A percentile compares a stretch with the other conserved stretches of the same genome.
These are phyloP conservation scores for Noctua comes DNA, from an alignment of 2,888 invertebrate genomes.

Conservation along the genomic window DNA sequence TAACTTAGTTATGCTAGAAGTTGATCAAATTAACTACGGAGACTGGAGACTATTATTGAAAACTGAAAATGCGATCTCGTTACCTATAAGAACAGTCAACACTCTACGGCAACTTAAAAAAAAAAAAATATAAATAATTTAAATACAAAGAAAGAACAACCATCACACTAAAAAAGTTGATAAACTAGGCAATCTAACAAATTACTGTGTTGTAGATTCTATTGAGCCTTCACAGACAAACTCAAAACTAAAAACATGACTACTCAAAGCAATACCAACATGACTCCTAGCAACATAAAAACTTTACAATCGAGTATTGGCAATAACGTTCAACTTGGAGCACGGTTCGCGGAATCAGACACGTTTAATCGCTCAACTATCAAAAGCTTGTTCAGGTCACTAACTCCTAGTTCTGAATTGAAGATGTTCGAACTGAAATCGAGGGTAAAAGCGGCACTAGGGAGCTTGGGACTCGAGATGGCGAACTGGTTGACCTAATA, in stretches of 20 bases:
- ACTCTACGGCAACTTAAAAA: not conserved
- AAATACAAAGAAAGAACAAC: not conserved
- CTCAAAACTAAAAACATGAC: not conserved
- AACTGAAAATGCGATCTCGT: not conserved
- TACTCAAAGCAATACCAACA: conserved; percentile 16
- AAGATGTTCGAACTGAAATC: conserved; percentile 77
- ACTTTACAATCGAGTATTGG: conserved; percentile 55
- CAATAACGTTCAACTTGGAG: conserved; percentile 53
- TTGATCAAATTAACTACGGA: conserved; percentile 19
- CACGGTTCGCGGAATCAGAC: conserved; percentile 65
- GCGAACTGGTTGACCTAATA: conserved; percentile 66
- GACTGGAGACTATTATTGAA: not conserved
- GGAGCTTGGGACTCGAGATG: conserved; percentile 68
- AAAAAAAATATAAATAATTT: not conserved
- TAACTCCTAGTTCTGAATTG: conserved; percentile 77
- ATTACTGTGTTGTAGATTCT: not conserved
- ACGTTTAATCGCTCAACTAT: conserved; percentile 81
- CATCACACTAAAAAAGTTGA: not conserved
- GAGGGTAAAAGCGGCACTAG: conserved; percentile 74
- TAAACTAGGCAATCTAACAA: not conserved
- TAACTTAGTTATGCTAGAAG: conserved; percentile 41
- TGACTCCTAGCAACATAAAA: conserved; percentile 28
- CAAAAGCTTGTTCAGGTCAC: conserved; percentile 82
- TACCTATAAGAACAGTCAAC: not conserved
- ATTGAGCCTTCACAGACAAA: not conserved